Conservation (phyloP, 92 coral and sea anemone species). For the Epizoanthus stellaris region DNA sequence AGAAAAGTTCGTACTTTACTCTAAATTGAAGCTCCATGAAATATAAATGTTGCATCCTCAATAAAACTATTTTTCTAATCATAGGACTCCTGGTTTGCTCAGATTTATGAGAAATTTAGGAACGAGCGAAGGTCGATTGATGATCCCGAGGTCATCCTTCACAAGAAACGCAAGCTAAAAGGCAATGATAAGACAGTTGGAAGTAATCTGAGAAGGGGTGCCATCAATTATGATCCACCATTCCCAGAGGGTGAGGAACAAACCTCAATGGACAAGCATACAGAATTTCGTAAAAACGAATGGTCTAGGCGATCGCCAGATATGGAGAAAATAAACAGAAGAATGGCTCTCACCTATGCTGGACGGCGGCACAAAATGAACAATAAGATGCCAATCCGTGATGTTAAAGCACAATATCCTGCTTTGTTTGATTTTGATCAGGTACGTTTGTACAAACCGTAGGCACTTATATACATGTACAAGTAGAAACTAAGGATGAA, state of each 20-base stretch:
- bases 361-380: conserved; percentile 62
- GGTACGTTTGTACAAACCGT: conserved; percentile 42
- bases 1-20: neutral
- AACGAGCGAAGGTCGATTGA: conserved; percentile 25
- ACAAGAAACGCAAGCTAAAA: conserved; percentile 8
- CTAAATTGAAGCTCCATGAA: too few species aligned
- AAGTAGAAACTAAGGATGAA: too few species aligned
- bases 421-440: conserved; percentile 68
- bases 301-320: conserved; percentile 62
- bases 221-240: conserved; percentile 78
- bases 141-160: conserved; percentile 56
- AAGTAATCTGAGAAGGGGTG: conserved; percentile 57
- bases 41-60: neutral
- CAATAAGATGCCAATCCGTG: conserved; percentile 11
- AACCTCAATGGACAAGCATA: conserved; percentile 57
- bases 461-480: too few species aligned
- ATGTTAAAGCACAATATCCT: conserved; percentile 61
- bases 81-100: conserved; percentile 70
- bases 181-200: neutral
- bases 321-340: conserved; percentile 32
- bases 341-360: conserved; percentile 69
- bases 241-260: conserved; percentile 80
- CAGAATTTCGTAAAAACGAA: conserved; percentile 52
- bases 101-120: conserved; percentile 62
- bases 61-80: neutral